phyloP scores from a whole-genome alignment of 2,113 vertebrate species.

The Perognathus longimembris region DNA sequence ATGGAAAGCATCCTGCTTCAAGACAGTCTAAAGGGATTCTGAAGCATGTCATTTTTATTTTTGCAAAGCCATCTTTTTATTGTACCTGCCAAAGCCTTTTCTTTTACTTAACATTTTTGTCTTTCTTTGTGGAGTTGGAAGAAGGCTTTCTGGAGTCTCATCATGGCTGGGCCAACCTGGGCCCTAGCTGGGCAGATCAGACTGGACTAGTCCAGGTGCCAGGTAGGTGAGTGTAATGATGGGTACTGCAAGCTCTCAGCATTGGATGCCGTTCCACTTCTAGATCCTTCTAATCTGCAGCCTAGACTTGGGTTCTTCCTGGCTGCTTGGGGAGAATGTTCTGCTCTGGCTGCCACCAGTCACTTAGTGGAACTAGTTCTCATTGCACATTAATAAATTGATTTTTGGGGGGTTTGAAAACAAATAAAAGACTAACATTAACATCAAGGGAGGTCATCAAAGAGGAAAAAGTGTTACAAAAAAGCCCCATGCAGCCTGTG shows the following conservation, averaged over 20 bases:
- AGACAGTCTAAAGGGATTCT: background rate
- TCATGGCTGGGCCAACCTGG: background rate
- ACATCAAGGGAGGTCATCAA: constrained; percentile 28
- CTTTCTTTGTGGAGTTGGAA: background rate
- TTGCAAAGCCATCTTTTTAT: background rate
- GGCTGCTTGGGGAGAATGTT: background rate
- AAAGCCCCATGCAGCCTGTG: constrained; percentile 39
- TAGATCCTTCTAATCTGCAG: background rate
- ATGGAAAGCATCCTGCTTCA: background rate
- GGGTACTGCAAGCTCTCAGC: no score
- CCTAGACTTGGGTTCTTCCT: background rate
- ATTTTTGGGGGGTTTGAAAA: constrained; percentile 38
- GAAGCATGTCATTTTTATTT: background rate
- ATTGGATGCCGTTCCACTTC: background rate
- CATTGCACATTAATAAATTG: constrained; percentile 5
- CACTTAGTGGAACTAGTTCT: constrained; percentile 28
- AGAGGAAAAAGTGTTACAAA: constrained; percentile 35
- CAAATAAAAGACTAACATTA: constrained; percentile 63
- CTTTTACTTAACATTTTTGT: background rate
- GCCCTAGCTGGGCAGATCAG: background rate
- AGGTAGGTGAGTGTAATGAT: background rate
- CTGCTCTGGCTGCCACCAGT: background rate
- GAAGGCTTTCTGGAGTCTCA: background rate
- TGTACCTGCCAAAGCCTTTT: background rate
- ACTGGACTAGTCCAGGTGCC: background rate